These are phyloP conservation scores for Eretmodus cyanostictus DNA, from an alignment of 2,113 vertebrate species.

Conservation along the genomic window DNA sequence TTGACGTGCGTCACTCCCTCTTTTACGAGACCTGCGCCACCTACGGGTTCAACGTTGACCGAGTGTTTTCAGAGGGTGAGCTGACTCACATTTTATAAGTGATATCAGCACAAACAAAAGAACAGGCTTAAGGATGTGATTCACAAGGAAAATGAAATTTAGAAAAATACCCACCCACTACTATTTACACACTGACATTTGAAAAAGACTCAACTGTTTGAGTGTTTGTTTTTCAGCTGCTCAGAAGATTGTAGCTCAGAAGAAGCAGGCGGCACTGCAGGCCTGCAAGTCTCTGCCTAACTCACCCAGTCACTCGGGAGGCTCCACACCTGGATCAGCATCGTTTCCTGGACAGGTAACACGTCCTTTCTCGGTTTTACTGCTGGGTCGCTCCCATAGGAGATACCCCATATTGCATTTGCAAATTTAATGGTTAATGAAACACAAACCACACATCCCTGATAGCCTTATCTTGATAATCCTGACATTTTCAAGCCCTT, in stretches of 20 bases:
- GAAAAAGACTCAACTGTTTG: background rate
- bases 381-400: accelerated
- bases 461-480: background rate
- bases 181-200: background rate
- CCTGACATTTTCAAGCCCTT: background rate
- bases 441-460: background rate
- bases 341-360: slow-evolving; percentile 76
- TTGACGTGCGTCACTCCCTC: slow-evolving; percentile 81
- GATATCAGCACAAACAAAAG: background rate
- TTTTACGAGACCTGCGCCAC: slow-evolving; percentile 97
- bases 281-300: slow-evolving; percentile 93
- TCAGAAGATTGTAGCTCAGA: slow-evolving; percentile 84
- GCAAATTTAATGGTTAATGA: accelerated
- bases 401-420: background rate
- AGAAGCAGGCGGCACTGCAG: slow-evolving; percentile 83
- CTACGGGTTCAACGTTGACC: slow-evolving; percentile 91
- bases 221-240: slow-evolving; percentile 69
- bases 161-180: background rate
- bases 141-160: background rate
- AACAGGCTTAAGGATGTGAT: background rate
- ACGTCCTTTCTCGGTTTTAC: accelerated
- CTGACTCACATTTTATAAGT: background rate
- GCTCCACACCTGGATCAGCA: slow-evolving; percentile 80
- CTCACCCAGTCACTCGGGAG: slow-evolving; percentile 88
- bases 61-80: slow-evolving; percentile 90